Base-by-base conservation (phyloP, 2,888 invertebrate genomes). In the Tenthredo livida region DNA sequence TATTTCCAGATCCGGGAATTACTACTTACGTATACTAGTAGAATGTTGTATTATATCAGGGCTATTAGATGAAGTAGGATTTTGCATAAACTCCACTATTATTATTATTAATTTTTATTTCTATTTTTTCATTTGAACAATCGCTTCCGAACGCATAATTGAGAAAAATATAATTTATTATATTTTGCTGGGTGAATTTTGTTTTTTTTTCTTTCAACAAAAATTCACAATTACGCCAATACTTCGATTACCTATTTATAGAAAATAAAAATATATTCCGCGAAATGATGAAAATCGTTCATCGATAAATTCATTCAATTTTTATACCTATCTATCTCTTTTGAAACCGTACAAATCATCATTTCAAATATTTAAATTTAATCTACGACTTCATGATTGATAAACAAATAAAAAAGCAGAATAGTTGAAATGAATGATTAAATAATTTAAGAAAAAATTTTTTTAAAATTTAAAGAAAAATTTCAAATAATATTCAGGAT, bases 361-460 rank as follows among this genome's bases (percentile, higher is more conserved):
- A 12, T 37, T 70, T 70, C 21, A 58, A 58, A 50, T 77, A 43
- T 29, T 85, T 61, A 0, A 70, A 70, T 17, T n/a, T 5, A 17
- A 70, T 70, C 70, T 10, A 37, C 70, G 33, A 17, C 4, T 33
- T 37, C 17, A 70, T n/a, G 33, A 47, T 47, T 47, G 43, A 43
- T 37, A 12, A 43, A 47, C 9, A 3, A 75, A 10, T 33, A 2
- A 43, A 75, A 75, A 25, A 54, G 65, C 50, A 61, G 84, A 84
- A 82, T 82, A 86, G 85, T 84, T 78, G 87, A 50, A 85, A 7
- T 84, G 84, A 82, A 87, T 33, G 4, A 33, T 33, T 0, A 33
- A 33, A 33, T 4, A 83, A 83, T 33, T 33, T 33, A 82, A 87
- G 84, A 75, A 73, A 84, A 87, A 61, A 72, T 72, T 84, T 84